Evolutionary conservation across 2,797 vertebrate species (phyloP).

Genomic region (Dendrocincla tyrannina): DNA sequence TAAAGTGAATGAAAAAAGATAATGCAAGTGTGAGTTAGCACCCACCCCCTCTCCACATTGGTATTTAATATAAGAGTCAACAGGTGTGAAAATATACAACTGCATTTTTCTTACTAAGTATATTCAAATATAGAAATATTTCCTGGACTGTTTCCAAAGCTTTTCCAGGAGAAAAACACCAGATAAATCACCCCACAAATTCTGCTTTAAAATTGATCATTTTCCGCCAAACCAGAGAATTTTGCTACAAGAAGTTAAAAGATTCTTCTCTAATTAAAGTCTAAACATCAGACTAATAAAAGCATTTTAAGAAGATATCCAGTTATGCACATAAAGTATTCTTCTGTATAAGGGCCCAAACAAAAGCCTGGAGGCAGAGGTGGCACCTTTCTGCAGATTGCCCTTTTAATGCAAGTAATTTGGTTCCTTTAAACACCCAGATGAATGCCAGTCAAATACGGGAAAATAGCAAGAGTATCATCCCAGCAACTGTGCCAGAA

Average conservation of each 20-base stretch:
- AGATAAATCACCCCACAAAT: not conserved
- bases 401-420: not conserved
- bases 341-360: not conserved
- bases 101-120: not conserved
- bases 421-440: not conserved
- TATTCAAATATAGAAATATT: not conserved
- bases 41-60: slow-evolving; percentile 13
- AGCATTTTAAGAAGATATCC: not conserved
- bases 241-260: not conserved
- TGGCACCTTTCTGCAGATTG: not conserved
- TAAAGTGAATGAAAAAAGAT: not conserved
- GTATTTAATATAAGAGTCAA: not conserved
- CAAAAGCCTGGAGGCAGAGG: not conserved
- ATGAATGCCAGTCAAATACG: not conserved
- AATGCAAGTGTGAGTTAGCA: not conserved
- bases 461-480: not conserved
- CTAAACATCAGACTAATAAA: not conserved
- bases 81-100: not conserved
- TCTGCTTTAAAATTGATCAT: not conserved
- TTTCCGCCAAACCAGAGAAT: not conserved
- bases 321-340: not conserved
- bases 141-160: not conserved
- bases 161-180: not conserved
- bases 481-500: not conserved
- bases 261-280: not conserved